Evolutionary conservation across 2,113 vertebrate species (phyloP), one percentile per base, ranked within the genome.

Genomic region (Melierax canorus): DNA sequence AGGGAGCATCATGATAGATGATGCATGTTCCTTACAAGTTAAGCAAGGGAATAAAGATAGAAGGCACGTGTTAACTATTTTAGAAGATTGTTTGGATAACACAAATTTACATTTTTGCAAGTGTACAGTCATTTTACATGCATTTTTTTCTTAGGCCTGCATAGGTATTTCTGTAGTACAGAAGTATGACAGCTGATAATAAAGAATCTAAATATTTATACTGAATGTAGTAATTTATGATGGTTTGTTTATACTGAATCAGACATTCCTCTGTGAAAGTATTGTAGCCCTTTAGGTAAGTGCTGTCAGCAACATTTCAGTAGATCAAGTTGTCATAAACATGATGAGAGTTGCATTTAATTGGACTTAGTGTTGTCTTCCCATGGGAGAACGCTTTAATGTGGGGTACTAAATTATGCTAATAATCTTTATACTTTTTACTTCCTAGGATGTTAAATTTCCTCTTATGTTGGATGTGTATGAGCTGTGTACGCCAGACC

Each of bases 381-480:
- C 29, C 3, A 2, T 34, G 9, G 69, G 14, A 68, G 66, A 82
- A 21, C 1, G 2, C 50, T 77, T 74, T 60, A 15, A 48, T 2
- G 3, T 51, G 68, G 36, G 78, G 18, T 64, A 60, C 30, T 34
- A n/a, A 39, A 11, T n/a, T 7, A 19, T 27, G 20, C 21, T 64
- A 30, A 29, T 77, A 22, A 60, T 38, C 20, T n/a, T 69, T 5
- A 3, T 43, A 24, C 36, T 62, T 53, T 79, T 64, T 45, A 29
- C 55, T 62, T 93, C 45, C 27, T 82, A 99, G 99, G 99, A 99
- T 97, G 99, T 99, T 76, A 99, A 99, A 98, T 99, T 99, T 98
- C 99, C 99, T n/a, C 99, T 99, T 59, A 99, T 99, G 99, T 91
- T 99, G 98, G 99, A 99, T 92, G 99, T 99, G 43, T 99, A 99